Base-by-base conservation (phyloP, 2,113 vertebrate genomes). In the Tupaia chinensis region DNA sequence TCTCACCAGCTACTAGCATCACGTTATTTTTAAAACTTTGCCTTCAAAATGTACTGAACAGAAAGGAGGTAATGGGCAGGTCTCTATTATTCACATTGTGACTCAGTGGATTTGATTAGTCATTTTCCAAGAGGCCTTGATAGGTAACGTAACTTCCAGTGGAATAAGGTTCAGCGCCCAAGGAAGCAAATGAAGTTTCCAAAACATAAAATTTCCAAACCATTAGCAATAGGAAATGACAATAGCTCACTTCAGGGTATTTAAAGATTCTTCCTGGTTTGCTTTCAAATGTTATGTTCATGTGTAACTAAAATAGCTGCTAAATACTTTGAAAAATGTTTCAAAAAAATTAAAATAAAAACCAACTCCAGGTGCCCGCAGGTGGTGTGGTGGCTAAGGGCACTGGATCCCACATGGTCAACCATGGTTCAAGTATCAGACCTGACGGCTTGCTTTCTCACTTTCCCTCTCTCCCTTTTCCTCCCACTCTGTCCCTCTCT, bases 1-100 rank as follows among this genome's bases (percentile, higher is more conserved):
- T 91, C 22, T 83, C 7, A 77, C 16, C 34, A 73, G 34, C 19
- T 73, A 58, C 6, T 53, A 73, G 8, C 7, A n/a, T 81, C 9
- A 61, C 14, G 25, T 65, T 56, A 89, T 29, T 93, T 91, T 94
- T 92, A 89, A 22, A 87, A 84, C 23, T 88, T 60, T 27, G 2
- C 76, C 81, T 78, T 93, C 54, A 93, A 93, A 84, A 60, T 95
- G 34, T 89, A 89, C 76, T 56, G 63, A 93, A 79, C 2, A 87
- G 63, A 96, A 82, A 90, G 6, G 9, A 77, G 58, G 54, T 32
- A 88, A 88, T 25, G 15, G 25, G 65, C 82, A 72, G 60, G 12
- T 78, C 32, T 86, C 34, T 54, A 65, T 19, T 7, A 66, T 72
- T 90, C 94, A 74, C 53, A n/a, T 61, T 91, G 27, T 88, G 79